These are phyloP conservation scores for Bombylius discolor DNA, from an alignment of 2,888 invertebrate species.

Conservation along the genomic window DNA sequence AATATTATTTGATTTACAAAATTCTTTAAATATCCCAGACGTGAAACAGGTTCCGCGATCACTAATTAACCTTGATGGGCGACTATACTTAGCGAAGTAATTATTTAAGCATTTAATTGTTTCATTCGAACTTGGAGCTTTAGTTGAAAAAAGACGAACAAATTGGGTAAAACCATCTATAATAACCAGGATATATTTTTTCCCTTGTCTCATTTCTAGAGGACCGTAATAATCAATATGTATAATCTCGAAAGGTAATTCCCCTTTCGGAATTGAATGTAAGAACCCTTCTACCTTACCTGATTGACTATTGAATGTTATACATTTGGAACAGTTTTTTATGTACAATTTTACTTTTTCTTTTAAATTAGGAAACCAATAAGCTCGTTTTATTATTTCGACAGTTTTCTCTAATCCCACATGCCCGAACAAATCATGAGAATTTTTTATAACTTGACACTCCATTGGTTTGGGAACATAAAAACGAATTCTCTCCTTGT, in stretches of 20 bases:
- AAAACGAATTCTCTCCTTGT: constrained; percentile 5
- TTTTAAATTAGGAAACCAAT: constrained; percentile 12
- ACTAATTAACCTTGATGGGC: constrained; percentile 11
- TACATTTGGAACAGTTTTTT: constrained; percentile 7
- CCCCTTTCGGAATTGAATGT: constrained; percentile 18
- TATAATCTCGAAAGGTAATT: constrained; percentile 17
- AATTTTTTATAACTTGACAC: background rate
- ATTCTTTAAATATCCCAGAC: constrained; percentile 13
- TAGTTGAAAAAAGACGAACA: constrained; percentile 7
- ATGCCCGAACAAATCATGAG: constrained; percentile 7
- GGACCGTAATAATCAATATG: constrained; percentile 12
- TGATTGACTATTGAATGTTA: constrained; percentile 1
- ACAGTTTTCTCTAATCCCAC: constrained; percentile 5
- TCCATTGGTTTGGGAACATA: constrained; percentile 8
- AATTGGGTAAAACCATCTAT: constrained; percentile 12
- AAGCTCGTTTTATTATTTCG: background rate
- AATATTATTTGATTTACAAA: constrained; percentile 9
- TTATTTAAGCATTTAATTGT: constrained; percentile 19
- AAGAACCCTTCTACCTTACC: constrained; percentile 18
- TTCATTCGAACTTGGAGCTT: constrained; percentile 14
- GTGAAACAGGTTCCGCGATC: constrained; percentile 17
- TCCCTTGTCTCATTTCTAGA: constrained; percentile 5
- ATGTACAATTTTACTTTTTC: constrained; percentile 5
- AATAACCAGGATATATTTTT: constrained; percentile 7
- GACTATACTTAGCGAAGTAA: constrained; percentile 15